Evolutionary conservation across 2,113 vertebrate species (phyloP).

Genomic region (Terrapene triunguis): DNA sequence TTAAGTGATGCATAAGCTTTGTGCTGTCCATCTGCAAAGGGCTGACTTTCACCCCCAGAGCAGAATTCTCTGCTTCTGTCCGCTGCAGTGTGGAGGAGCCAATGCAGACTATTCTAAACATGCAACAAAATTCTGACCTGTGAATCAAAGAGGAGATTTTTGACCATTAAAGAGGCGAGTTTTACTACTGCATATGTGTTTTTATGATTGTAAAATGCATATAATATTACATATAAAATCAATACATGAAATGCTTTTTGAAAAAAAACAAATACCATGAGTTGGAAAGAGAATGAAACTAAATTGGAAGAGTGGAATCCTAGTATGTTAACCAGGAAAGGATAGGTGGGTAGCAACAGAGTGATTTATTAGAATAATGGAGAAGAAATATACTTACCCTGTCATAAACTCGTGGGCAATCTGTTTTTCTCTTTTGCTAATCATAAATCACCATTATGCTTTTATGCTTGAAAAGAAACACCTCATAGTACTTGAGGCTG

Average conservation of each 20-base stretch:
- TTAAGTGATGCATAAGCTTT: not conserved
- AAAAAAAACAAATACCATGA: not conserved
- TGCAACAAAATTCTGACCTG: not conserved
- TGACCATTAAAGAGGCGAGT: not conserved
- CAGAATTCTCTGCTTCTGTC: not conserved
- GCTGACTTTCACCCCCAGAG: not conserved
- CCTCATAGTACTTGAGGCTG: conserved; percentile 21
- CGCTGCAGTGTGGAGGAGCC: not conserved
- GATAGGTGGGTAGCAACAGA: not conserved
- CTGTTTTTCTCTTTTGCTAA: conserved; percentile 59
- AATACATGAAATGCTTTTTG: not conserved
- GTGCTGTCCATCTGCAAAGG: not conserved
- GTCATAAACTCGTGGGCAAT: conserved; percentile 3
- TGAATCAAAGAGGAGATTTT: conserved; percentile 11
- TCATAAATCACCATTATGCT: conserved; percentile 60
- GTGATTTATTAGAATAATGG: conserved; percentile 40
- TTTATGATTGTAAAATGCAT: not conserved
- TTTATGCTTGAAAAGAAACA: conserved; percentile 54
- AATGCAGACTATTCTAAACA: not conserved
- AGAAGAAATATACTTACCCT: conserved; percentile 33
- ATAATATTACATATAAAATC: not conserved
- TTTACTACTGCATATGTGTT: not conserved
- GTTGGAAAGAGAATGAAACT: not conserved
- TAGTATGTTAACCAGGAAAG: not conserved
- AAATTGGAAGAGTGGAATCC: not conserved